Evolutionary conservation across 2,113 vertebrate species (phyloP).

Genomic region (Mellivora capensis): DNA sequence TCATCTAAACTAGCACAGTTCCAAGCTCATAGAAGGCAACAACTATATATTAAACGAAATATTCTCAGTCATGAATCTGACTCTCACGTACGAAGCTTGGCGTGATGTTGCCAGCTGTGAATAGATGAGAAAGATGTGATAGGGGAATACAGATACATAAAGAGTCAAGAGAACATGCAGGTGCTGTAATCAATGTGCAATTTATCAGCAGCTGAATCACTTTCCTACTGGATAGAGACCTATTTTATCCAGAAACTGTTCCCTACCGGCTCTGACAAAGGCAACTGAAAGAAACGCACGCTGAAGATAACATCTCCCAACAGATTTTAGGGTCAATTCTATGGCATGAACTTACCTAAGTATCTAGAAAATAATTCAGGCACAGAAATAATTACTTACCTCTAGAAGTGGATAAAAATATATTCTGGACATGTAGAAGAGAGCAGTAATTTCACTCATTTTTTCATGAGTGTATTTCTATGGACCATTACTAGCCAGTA

Average conservation of each 20-base stretch:
- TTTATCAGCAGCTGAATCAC: neutral
- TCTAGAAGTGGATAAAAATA: neutral
- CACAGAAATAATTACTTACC: neutral
- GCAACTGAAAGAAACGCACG: neutral
- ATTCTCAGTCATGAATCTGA: neutral
- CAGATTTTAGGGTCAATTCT: neutral
- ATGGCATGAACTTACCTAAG: neutral
- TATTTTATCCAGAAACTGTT: neutral
- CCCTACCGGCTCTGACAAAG: neutral
- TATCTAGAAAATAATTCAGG: neutral
- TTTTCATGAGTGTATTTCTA: neutral
- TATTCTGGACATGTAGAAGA: neutral
- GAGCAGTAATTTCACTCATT: neutral
- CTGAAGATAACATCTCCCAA: neutral
- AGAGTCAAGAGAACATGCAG: neutral
- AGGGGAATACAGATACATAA: neutral
- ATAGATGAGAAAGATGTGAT: neutral
- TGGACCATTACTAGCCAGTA: neutral
- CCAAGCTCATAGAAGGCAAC: neutral
- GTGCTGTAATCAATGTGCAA: neutral
- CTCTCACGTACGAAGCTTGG: neutral
- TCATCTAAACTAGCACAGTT: neutral
- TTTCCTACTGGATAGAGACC: neutral
- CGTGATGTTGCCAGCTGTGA: neutral
- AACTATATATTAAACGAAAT: neutral